Conservation (phyloP, 2,113 vertebrate genomes). For the Calyptommatus sinebrachiatus region DNA sequence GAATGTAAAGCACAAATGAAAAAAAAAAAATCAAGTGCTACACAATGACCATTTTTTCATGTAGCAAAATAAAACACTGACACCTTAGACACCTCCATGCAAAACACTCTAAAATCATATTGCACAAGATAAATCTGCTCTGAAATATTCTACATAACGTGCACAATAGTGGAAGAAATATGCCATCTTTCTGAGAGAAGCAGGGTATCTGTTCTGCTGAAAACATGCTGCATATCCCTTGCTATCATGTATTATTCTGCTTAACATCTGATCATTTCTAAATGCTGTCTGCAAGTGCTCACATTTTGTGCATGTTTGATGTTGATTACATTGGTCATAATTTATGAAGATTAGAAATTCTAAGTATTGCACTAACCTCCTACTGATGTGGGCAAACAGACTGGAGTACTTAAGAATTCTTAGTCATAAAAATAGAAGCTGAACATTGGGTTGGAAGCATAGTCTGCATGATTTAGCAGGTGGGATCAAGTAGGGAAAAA, state of each 20-base stretch:
- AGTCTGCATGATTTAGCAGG: background rate
- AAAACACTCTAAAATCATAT: slow-evolving; percentile 55
- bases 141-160: background rate
- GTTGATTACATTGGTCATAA: slow-evolving; percentile 54
- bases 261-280: slow-evolving; percentile 29
- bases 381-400: slow-evolving; percentile 44
- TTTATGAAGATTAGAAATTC: slow-evolving; percentile 49
- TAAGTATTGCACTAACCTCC: slow-evolving; percentile 16
- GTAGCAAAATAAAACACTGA: slow-evolving; percentile 54
- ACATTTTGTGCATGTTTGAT: slow-evolving; percentile 39
- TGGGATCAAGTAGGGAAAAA: background rate
- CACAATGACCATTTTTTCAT: slow-evolving; percentile 39
- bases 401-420: background rate
- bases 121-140: slow-evolving; percentile 27
- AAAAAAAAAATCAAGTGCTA: background rate
- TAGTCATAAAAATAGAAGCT: slow-evolving; percentile 21
- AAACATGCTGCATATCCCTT: background rate
- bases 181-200: slow-evolving; percentile 2
- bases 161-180: slow-evolving; percentile 17
- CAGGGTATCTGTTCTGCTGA: slow-evolving; percentile 35
- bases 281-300: slow-evolving; percentile 5
- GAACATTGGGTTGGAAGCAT: background rate
- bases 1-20: slow-evolving; percentile 48
- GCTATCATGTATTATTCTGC: slow-evolving; percentile 22
- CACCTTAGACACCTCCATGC: slow-evolving; percentile 57